Evolutionary conservation across 2,888 invertebrate genomes (phyloP).

Genomic region (Exocentrus adspersus): DNA sequence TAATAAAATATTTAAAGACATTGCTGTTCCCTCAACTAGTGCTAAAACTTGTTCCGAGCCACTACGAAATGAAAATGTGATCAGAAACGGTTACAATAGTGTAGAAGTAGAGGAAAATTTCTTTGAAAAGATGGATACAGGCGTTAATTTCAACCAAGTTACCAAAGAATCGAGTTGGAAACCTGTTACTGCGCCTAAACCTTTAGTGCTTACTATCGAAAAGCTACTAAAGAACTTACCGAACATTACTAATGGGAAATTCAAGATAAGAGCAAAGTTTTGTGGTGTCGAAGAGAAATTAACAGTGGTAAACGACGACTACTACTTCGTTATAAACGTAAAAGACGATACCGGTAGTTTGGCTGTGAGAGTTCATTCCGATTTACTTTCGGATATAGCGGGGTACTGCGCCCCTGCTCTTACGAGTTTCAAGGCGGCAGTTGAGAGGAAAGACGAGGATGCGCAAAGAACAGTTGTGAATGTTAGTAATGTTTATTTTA

Average conservation of each 20-base stretch:
- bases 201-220: slow-evolving; percentile 42
- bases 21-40: no score
- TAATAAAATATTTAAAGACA: neutral
- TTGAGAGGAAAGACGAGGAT: slow-evolving; percentile 42
- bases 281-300: slow-evolving; percentile 68
- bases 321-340: slow-evolving; percentile 69
- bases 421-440: slow-evolving; percentile 40
- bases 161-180: neutral
- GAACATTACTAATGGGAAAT: slow-evolving; percentile 63
- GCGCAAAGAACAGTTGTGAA: slow-evolving; percentile 46
- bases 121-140: slow-evolving; percentile 55
- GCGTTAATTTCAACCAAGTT: slow-evolving; percentile 47
- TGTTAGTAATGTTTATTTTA: no score
- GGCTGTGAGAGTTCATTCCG: slow-evolving; percentile 68
- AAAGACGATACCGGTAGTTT: slow-evolving; percentile 69
- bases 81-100: slow-evolving; percentile 15
- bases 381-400: slow-evolving; percentile 67
- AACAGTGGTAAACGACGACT: slow-evolving; percentile 65
- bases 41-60: no score
- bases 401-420: slow-evolving; percentile 63
- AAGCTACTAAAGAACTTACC: slow-evolving; percentile 46
- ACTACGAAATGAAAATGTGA: slow-evolving; percentile 6
- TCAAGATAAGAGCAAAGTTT: slow-evolving; percentile 69
- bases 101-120: slow-evolving; percentile 48
- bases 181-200: slow-evolving; percentile 18